A percentile compares a stretch with the other conserved stretches of the same genome.
These are phyloP conservation scores for Acrocephalus scirpaceus DNA, from an alignment of 2,797 vertebrate species.

Conservation along the genomic window DNA sequence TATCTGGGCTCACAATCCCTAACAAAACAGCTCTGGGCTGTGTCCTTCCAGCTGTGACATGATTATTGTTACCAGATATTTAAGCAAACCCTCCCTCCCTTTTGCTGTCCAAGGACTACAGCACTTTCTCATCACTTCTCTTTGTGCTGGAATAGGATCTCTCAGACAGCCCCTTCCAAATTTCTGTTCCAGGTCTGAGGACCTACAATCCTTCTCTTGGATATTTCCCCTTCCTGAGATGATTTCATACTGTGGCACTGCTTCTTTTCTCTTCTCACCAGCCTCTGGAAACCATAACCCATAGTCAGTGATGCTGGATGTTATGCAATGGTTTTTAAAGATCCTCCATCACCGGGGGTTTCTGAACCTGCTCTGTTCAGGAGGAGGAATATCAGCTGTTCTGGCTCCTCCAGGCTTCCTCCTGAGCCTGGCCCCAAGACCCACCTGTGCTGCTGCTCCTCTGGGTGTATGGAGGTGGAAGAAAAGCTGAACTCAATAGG, in stretches of 20 bases:
- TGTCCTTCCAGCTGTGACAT: slow-evolving; percentile 23
- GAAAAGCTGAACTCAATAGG: not conserved
- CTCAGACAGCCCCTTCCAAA: not conserved
- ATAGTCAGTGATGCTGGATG: not conserved
- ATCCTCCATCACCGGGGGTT: not conserved
- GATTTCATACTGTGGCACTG: not conserved
- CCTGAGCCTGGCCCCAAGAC: not conserved
- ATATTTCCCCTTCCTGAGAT: not conserved
- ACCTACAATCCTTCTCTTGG: not conserved
- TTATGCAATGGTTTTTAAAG: not conserved
- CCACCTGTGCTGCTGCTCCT: not conserved
- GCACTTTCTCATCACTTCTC: not conserved
- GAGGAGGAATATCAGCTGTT: not conserved
- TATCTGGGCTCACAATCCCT: slow-evolving; percentile 8
- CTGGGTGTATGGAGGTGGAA: not conserved
- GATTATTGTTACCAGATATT: slow-evolving; percentile 26
- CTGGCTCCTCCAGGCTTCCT: not conserved
- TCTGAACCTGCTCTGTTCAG: not conserved
- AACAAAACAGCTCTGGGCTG: not conserved
- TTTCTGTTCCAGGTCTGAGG: not conserved
- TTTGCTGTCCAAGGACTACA: not conserved
- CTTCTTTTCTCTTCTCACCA: not conserved
- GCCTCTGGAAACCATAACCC: not conserved
- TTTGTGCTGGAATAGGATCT: not conserved
- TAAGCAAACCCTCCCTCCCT: not conserved